Conservation (phyloP, 2,113 vertebrate genomes). For the Eretmochelys imbricata region DNA sequence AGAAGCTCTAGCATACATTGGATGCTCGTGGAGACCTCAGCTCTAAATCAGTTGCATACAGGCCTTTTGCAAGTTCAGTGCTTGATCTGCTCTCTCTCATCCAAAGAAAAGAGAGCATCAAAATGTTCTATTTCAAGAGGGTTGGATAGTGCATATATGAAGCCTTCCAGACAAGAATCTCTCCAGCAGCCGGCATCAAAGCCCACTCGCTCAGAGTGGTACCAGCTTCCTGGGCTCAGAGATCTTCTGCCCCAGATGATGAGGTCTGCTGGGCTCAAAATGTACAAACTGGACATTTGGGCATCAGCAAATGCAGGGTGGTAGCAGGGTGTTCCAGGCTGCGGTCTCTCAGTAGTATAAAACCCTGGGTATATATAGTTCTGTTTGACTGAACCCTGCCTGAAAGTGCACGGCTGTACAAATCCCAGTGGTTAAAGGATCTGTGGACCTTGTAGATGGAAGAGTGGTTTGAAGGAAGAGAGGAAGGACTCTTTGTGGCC, state of each 20-base stretch:
- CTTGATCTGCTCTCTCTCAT: too few relatives aligned
- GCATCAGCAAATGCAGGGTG: accelerated
- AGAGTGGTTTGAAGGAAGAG: not conserved
- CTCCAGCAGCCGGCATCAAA: too few relatives aligned
- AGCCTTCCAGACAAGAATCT: too few relatives aligned
- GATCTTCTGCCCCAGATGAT: not conserved
- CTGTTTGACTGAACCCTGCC: not conserved
- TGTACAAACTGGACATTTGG: not conserved
- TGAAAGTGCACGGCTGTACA: not conserved
- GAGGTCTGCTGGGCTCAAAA: not conserved
- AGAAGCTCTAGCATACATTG: too few relatives aligned
- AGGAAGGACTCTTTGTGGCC: not conserved
- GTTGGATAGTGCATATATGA: too few relatives aligned
- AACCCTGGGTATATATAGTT: not conserved
- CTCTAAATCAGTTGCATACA: too few relatives aligned
- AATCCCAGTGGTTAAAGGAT: not conserved
- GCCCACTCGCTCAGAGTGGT: too few relatives aligned
- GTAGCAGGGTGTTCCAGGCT: not conserved
- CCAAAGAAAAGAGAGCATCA: too few relatives aligned
- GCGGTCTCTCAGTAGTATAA: not conserved
- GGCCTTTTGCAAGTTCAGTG: too few relatives aligned
- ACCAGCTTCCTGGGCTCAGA: not conserved
- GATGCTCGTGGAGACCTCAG: too few relatives aligned
- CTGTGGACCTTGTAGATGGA: not conserved
- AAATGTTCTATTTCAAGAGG: too few relatives aligned